These are phyloP conservation scores for Globia sparganii DNA, from an alignment of 2,888 invertebrate genomes.

Conservation along the genomic window DNA sequence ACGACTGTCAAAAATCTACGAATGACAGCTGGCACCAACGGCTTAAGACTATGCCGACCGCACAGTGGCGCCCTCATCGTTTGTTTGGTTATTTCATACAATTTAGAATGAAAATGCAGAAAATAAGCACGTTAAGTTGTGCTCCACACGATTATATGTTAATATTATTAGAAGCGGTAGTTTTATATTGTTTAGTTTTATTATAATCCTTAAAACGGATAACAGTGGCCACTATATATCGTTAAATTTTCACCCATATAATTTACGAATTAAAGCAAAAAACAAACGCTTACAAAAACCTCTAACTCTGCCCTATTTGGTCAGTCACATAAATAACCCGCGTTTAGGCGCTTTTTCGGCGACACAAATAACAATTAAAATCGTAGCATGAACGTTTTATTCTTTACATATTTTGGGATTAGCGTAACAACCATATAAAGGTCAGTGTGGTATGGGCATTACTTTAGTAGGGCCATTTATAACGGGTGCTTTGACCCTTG, in stretches of 20 bases:
- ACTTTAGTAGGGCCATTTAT: slow-evolving; percentile 26
- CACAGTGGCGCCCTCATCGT: no score
- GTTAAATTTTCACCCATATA: no score
- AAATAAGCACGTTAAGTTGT: no score
- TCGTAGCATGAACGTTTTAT: slow-evolving; percentile 49
- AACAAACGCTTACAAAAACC: slow-evolving; percentile 9
- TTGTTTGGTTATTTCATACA: no score
- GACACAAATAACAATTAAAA: slow-evolving; percentile 53
- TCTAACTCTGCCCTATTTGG: slow-evolving; percentile 26
- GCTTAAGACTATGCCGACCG: no score
- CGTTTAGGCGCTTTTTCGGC: slow-evolving; percentile 16
- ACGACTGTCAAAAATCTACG: not conserved
- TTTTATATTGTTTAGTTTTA: no score
- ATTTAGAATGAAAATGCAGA: no score
- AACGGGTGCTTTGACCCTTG: slow-evolving; percentile 39
- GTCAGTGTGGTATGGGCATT: slow-evolving; percentile 22
- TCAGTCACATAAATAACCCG: slow-evolving; percentile 28
- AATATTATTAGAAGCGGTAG: no score
- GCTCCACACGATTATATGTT: no score
- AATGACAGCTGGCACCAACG: not conserved
- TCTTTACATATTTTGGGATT: slow-evolving; percentile 52
- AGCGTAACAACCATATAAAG: slow-evolving; percentile 39
- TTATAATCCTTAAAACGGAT: no score
- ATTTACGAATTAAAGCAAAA: not conserved
- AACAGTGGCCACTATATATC: no score